A percentile compares a stretch with the other conserved stretches of the same genome.
phyloP scores from a whole-genome alignment of 2,113 vertebrate species.

The Microcebus ravelobensis region DNA sequence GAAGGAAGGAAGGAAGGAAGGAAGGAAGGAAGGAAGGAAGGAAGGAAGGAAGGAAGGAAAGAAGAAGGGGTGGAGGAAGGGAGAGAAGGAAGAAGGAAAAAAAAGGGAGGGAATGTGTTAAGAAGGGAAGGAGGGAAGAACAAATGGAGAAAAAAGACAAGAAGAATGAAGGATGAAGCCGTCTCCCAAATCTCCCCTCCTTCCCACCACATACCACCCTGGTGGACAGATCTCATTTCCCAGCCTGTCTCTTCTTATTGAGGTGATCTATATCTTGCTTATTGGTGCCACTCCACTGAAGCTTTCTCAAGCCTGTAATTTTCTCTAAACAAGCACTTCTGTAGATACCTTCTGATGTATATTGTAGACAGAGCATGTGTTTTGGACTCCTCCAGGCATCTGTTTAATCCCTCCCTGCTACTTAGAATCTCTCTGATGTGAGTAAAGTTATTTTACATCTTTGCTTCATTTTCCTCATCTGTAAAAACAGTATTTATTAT shows the following conservation, averaged over 20 bases:
- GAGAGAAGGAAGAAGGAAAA: too few relatives aligned
- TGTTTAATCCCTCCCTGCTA: conserved; percentile 8
- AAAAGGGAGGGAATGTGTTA: too few relatives aligned
- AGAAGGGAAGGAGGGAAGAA: not conserved
- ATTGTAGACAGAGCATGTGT: not conserved
- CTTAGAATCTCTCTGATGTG: conserved; percentile 12
- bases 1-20: not conserved
- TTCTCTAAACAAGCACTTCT: not conserved
- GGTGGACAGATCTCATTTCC: not conserved
- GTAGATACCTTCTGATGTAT: not conserved
- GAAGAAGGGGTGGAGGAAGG: not conserved
- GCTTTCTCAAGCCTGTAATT: not conserved
- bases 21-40: too few relatives aligned
- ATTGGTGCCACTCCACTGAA: not conserved
- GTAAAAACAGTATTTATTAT: conserved; percentile 30
- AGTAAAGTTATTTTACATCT: conserved; percentile 27
- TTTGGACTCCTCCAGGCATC: not conserved
- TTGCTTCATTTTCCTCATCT: conserved; percentile 42
- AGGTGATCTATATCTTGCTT: too few relatives aligned
- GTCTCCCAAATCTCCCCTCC: not conserved
- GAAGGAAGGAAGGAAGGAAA: rapidly evolving
- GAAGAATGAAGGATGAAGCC: not conserved
- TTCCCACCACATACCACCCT: not conserved
- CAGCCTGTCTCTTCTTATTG: not conserved
- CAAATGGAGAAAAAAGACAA: not conserved